These are phyloP conservation scores for Takifugu flavidus DNA, from an alignment of 2,113 vertebrate species.

Conservation along the genomic window DNA sequence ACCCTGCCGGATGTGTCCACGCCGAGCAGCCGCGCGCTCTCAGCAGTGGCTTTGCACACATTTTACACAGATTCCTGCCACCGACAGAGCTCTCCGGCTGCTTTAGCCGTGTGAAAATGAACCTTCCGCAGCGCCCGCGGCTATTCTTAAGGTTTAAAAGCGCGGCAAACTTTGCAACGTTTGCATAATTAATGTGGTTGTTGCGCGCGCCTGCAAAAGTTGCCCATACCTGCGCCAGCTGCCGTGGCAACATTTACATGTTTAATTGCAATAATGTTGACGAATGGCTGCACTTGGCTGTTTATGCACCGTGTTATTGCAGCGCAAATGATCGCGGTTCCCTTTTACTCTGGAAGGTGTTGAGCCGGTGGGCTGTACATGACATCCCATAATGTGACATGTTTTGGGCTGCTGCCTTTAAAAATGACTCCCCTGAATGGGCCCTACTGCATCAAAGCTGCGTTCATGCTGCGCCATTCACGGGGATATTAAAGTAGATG, in stretches of 20 bases:
- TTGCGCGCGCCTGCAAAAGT: constrained; percentile 23
- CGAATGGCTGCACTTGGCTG: background rate
- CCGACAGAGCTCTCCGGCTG: constrained; percentile 2
- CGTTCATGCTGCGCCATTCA: background rate
- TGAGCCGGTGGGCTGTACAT: background rate
- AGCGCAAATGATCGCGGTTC: background rate
- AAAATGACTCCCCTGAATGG: no score
- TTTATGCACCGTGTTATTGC: background rate
- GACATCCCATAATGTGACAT: background rate
- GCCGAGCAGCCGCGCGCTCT: constrained; percentile 10
- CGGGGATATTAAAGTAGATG: background rate
- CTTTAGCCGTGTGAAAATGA: background rate
- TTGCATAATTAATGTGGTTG: constrained; percentile 23
- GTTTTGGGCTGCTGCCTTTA: constrained; percentile 6
- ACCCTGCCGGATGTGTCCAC: background rate
- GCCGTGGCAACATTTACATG: background rate
- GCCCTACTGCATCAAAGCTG: no score
- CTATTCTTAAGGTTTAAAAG: background rate
- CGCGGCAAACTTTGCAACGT: constrained; percentile 1
- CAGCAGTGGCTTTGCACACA: constrained; percentile 12
- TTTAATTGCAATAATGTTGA: background rate
- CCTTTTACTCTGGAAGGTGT: background rate
- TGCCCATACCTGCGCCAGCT: background rate
- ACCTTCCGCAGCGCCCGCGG: background rate
- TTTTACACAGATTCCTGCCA: constrained; percentile 1